These are phyloP conservation scores for Grammomys surdaster DNA, from an alignment of 2,113 vertebrate species.

Conservation along the genomic window DNA sequence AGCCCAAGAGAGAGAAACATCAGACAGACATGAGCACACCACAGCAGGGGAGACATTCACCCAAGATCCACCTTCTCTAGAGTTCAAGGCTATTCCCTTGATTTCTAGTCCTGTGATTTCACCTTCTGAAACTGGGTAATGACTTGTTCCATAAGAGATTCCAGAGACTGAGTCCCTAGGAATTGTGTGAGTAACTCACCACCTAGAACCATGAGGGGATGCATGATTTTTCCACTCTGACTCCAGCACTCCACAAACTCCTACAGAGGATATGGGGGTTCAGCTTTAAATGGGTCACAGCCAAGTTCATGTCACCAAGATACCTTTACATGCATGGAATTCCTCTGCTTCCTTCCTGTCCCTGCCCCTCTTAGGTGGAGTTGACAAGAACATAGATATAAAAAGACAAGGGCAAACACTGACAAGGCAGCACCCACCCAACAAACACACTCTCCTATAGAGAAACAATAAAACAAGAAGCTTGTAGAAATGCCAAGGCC, in stretches of 20 bases:
- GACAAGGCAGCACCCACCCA: not conserved
- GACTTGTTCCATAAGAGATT: constrained; percentile 1
- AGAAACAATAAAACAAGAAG: not conserved
- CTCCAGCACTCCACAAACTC: not conserved
- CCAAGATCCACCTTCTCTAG: not conserved
- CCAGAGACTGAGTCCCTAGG: not conserved
- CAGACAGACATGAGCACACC: not conserved
- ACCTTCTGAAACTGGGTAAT: not conserved
- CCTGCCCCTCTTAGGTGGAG: not conserved
- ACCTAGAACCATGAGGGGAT: not conserved
- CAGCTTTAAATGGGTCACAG: not conserved
- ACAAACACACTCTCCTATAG: not conserved
- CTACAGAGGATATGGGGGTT: not conserved
- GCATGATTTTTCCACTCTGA: not conserved
- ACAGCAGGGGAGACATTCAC: not conserved
- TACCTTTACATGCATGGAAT: not conserved
- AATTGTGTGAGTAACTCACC: not conserved
- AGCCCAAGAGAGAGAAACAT: not conserved
- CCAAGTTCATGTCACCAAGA: not conserved
- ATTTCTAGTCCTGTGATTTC: not conserved
- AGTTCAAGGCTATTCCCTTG: not conserved
- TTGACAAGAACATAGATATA: not conserved
- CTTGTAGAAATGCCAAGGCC: rapidly evolving
- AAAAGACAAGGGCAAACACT: not conserved
- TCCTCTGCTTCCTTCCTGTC: not conserved